phyloP scores from a whole-genome alignment of 2,888 invertebrate species.

The Gisinianus flammeolus region DNA sequence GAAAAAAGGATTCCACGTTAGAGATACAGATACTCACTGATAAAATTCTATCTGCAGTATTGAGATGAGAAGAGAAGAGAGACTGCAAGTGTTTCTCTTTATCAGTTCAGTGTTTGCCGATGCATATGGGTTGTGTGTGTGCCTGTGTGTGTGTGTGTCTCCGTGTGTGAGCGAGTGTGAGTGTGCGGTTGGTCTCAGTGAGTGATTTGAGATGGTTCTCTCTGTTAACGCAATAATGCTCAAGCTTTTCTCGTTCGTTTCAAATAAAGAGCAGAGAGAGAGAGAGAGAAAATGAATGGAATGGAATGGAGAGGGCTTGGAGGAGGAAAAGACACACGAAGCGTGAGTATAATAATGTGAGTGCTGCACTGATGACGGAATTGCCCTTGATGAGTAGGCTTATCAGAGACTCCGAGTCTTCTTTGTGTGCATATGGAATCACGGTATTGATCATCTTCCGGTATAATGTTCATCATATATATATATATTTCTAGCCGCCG shows the following conservation, averaged over 20 bases:
- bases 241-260: not conserved
- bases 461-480: not conserved
- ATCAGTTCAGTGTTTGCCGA: slow-evolving; percentile 21
- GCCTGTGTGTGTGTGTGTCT: slow-evolving; percentile 2
- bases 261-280: slow-evolving; percentile 1
- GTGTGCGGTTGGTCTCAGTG: slow-evolving; percentile 32
- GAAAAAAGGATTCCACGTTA: too few relatives aligned
- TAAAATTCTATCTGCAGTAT: too few relatives aligned
- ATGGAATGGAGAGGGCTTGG: too few relatives aligned
- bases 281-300: too few relatives aligned
- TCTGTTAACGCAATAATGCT: slow-evolving; percentile 19
- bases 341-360: slow-evolving; percentile 27
- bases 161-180: too few relatives aligned
- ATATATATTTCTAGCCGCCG: too few relatives aligned
- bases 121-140: slow-evolving; percentile 8
- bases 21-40: too few relatives aligned
- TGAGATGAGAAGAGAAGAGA: too few relatives aligned
- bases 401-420: not conserved
- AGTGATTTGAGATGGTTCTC: slow-evolving; percentile 32
- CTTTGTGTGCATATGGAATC: not conserved
- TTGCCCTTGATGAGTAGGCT: slow-evolving; percentile 30
- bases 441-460: not conserved
- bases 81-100: slow-evolving; percentile 13
- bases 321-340: not conserved
- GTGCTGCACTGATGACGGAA: slow-evolving; percentile 30